These are phyloP conservation scores for Acipenser transmontanus DNA, from an alignment of 2,797 vertebrate genomes.

Conservation along the genomic window DNA sequence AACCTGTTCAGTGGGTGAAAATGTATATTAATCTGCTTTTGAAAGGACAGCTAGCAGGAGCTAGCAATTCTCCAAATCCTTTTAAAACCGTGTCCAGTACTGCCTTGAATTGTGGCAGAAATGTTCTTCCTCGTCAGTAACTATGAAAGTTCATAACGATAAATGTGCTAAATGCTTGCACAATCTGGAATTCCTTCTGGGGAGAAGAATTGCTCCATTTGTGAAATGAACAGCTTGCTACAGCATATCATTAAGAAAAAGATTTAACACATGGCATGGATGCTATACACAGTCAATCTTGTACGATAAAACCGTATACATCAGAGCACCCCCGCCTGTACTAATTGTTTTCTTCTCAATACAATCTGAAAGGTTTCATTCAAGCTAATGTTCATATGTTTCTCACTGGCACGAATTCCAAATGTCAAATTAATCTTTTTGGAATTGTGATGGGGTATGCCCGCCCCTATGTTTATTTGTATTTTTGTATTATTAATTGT, in stretches of 20 bases:
- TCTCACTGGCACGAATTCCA: too few species aligned
- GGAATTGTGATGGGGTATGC: too few species aligned
- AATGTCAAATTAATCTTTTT: too few species aligned
- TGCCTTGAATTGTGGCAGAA: neutral
- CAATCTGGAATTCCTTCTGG: neutral
- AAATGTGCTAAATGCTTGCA: conserved; percentile 1
- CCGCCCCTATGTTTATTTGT: too few species aligned
- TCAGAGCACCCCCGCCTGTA: neutral
- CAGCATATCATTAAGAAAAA: neutral
- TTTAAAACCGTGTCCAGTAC: neutral
- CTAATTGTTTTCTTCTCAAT: too few species aligned
- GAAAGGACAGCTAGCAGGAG: neutral
- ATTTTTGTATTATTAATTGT: too few species aligned
- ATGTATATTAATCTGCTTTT: neutral
- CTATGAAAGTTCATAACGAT: neutral
- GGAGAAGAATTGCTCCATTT: conserved; percentile 1
- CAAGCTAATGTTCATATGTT: too few species aligned
- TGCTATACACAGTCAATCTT: neutral
- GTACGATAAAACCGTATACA: neutral
- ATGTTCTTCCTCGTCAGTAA: neutral
- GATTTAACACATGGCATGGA: conserved; percentile 1
- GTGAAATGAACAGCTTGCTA: neutral
- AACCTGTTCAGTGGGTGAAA: neutral
- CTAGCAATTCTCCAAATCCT: neutral
- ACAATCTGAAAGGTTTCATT: too few species aligned